phyloP scores from a whole-genome alignment of 1,140 invertebrate species.

The Nymphalis io region DNA sequence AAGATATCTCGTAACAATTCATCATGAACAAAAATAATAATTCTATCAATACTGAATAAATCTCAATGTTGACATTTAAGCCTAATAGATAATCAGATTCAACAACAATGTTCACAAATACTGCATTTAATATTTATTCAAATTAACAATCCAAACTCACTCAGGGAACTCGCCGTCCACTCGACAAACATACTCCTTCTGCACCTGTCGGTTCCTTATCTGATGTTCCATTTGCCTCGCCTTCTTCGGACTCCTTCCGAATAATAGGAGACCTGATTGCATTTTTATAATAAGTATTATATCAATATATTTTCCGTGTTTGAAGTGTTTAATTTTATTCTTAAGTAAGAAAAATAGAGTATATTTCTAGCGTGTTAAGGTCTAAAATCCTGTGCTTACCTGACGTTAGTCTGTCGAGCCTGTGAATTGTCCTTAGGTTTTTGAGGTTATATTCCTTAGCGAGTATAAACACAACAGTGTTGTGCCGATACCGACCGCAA shows the following conservation, averaged over 20 bases:
- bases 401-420: slow-evolving; percentile 95
- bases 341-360: too few relatives aligned
- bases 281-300: slow-evolving; percentile 23
- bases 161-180: slow-evolving; percentile 98
- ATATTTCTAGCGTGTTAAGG: background rate
- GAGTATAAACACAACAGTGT: slow-evolving; percentile 97
- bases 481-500: slow-evolving; percentile 97
- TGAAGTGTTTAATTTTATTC: too few relatives aligned
- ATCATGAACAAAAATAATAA: background rate
- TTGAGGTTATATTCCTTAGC: slow-evolving; percentile 97
- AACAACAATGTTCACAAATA: slow-evolving; percentile 8
- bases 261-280: slow-evolving; percentile 87
- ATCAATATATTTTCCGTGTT: too few relatives aligned
- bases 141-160: slow-evolving; percentile 83
- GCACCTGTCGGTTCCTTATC: slow-evolving; percentile 93
- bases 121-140: slow-evolving; percentile 31
- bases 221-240: slow-evolving; percentile 96
- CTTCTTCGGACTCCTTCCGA: slow-evolving; percentile 95
- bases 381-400: slow-evolving; percentile 77
- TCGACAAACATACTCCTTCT: slow-evolving; percentile 98
- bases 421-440: slow-evolving; percentile 95
- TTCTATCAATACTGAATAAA: background rate
- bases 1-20: background rate
- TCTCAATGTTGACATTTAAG: background rate
- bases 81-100: slow-evolving; percentile 13